Evolutionary conservation across 1,140 invertebrate genomes (phyloP).

Genomic region (Rhopalosiphum maidis): DNA sequence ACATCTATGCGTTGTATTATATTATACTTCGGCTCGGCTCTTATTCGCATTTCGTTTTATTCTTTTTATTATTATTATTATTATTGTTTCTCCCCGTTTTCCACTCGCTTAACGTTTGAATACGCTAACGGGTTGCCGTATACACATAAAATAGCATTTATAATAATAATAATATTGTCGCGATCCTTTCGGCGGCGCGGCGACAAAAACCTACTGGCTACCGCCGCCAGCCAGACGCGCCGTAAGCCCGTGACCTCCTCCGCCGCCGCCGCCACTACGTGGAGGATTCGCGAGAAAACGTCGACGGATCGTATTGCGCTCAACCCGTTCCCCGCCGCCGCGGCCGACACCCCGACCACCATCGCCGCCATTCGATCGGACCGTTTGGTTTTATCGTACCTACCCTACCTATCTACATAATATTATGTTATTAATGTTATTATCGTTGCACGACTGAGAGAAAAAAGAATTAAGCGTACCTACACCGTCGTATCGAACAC

Average conservation of each 20-base stretch:
- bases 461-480: background rate
- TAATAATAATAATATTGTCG: background rate
- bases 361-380: background rate
- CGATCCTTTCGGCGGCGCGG: background rate
- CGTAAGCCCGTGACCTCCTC: background rate
- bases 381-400: background rate
- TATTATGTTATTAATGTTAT: too few relatives aligned
- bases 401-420: too few relatives aligned
- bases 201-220: background rate
- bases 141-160: background rate
- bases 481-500: background rate
- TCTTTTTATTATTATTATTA: background rate
- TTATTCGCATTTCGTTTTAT: background rate
- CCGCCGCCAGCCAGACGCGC: background rate
- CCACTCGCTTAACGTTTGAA: background rate
- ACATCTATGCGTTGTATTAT: background rate
- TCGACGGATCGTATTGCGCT: background rate
- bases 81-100: background rate
- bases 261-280: background rate
- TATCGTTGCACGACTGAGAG: background rate
- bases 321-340: background rate
- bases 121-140: background rate
- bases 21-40: background rate
- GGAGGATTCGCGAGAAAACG: background rate
- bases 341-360: background rate